Conservation (phyloP, 2,113 vertebrate species). For the Bagarius yarrelli region DNA sequence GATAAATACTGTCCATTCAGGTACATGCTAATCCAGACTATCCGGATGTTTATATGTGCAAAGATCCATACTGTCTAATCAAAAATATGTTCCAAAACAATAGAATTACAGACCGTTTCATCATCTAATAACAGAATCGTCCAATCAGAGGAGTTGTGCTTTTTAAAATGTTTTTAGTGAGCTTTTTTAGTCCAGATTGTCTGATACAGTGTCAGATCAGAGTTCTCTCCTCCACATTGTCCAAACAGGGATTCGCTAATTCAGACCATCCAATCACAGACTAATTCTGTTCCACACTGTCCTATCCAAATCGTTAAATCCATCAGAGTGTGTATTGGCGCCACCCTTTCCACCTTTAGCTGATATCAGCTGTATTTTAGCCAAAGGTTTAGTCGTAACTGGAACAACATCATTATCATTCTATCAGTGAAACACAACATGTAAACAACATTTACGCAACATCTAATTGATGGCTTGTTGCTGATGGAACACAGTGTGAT, state of each 20-base stretch:
- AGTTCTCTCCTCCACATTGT: background rate
- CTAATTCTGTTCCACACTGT: constrained; percentile 53
- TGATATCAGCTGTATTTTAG: constrained; percentile 47
- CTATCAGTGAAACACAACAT: background rate
- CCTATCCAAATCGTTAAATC: constrained; percentile 53
- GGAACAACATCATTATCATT: constrained; percentile 29
- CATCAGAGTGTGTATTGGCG: constrained; percentile 50
- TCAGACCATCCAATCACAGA: constrained; percentile 33
- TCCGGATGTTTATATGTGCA: no score
- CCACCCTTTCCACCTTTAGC: constrained; percentile 44
- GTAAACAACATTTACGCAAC: background rate
- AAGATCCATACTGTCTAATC: background rate
- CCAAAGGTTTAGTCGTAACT: constrained; percentile 43
- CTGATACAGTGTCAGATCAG: background rate
- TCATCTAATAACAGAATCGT: background rate
- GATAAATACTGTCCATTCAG: background rate
- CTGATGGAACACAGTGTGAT: background rate
- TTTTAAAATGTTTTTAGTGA: background rate
- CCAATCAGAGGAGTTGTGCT: background rate
- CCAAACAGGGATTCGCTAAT: background rate
- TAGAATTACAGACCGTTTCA: background rate
- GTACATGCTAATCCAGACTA: background rate
- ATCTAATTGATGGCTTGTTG: background rate
- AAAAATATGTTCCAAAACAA: background rate
- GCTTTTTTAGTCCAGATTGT: background rate